These are phyloP conservation scores for Mesocentrotus franciscanus DNA, from an alignment of 53 echinoderm and acorn worm species.

Conservation along the genomic window DNA sequence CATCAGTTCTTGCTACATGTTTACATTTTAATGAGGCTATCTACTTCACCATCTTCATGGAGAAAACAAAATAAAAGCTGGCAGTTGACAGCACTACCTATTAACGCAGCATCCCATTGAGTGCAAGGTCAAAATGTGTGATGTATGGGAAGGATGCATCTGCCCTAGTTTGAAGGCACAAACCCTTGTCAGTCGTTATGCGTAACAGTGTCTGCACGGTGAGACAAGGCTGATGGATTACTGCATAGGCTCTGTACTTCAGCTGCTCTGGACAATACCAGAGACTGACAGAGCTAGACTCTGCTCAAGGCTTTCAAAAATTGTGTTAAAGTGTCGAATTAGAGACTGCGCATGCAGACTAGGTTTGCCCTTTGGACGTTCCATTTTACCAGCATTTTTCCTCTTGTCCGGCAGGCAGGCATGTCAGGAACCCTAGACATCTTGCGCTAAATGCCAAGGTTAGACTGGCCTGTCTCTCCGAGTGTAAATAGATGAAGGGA, in stretches of 20 bases:
- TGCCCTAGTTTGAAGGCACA: background rate
- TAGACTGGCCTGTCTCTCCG: background rate
- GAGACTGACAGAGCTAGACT: too few relatives aligned
- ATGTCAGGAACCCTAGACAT: background rate
- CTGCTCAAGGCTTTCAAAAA: too few relatives aligned
- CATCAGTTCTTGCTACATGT: background rate
- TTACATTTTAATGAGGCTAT: background rate
- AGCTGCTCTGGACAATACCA: too few relatives aligned
- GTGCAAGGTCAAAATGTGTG: background rate
- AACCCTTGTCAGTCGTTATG: too few relatives aligned
- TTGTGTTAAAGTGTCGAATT: too few relatives aligned
- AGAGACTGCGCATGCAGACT: too few relatives aligned
- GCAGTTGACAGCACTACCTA: background rate
- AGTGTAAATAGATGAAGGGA: slow-evolving; percentile 10
- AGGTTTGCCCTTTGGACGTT: background rate
- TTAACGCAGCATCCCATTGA: background rate
- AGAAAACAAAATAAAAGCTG: background rate
- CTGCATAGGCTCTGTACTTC: too few relatives aligned
- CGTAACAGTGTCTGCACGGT: too few relatives aligned
- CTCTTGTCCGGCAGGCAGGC: background rate
- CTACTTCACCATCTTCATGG: background rate
- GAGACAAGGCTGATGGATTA: too few relatives aligned
- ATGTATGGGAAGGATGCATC: background rate
- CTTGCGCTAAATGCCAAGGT: background rate
- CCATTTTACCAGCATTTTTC: background rate